Base-by-base conservation (phyloP, 2,888 invertebrate genomes). In the Myopa testacea region DNA sequence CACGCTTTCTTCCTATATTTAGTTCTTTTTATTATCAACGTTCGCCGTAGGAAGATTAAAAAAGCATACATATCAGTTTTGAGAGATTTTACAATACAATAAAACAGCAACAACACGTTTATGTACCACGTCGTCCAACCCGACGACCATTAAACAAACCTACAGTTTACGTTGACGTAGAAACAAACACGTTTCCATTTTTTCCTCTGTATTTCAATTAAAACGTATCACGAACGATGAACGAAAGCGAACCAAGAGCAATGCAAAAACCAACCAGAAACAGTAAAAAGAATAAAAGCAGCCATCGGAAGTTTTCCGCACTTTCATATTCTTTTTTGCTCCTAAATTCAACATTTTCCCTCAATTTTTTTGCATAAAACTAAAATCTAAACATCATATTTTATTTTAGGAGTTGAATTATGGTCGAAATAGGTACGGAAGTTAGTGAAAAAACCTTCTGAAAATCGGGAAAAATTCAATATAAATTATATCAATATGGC, bases 401-500 rank as follows among this genome's bases (percentile, higher is more conserved):
- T 77, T 74, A 58, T 26, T 70, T 76, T 70, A 14, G 14, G 16
- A 16, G 16, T 34, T 50, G 78, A 76, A 78, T 80, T 77, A 60
- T 8, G 5, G 8, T 3, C 5, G 16, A 26, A 78, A 65, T 34
- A 14, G 12, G 1, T 19, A n/a, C 37, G 16, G 14, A 79, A 80
- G 68, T 69, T 80, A 62, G 62, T 79, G 55, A 77, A 81, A 81
- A 79, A 81, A 75, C 78, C 72, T 12, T 78, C 68, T 78, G 40
- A 82, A 82, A 81, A 80, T 69, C 60, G 73, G 55, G 52, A 58
- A 77, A 79, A 73, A 78, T 79, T 72, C 80, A 81, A 80, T 79
- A 81, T 80, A 26, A 26, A 26, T 78, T 75, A 80, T 80, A 80
- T 80, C 81, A 82, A 82, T 79, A 82, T 82, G 82, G 82, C 82